Evolutionary conservation across 2,797 vertebrate genomes (phyloP), one percentile per base, ranked within the genome.

Genomic region (Rhinella marina): DNA sequence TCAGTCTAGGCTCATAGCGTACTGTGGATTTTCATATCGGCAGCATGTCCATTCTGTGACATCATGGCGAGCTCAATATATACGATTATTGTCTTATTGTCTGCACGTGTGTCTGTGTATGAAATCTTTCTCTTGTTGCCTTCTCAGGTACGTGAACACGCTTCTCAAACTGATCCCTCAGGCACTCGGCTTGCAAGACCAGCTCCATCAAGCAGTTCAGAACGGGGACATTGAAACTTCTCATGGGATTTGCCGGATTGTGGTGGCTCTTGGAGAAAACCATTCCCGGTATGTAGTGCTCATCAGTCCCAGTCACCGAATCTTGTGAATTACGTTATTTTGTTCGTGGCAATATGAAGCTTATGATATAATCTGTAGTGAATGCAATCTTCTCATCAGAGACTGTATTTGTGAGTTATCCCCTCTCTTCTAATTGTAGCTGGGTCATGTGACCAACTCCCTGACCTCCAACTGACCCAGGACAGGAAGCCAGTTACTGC

Each of bases 171-270:
- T 99, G 91, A 97, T 99, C 89, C 98, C 98, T 0, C 96, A 96
- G 64, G 98, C 99, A 61, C 95, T 99, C 92, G 96, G 97, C 85
- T 96, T 99, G 14, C 98, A 99, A 91, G 98, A 99, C 61, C 98
- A 99, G 92, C 95, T 99, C 86, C 96, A 96, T 90, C 98, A 99
- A 88, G 98, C 98, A 0, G 96, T 99, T 48, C 98, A 99, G 93
- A 99, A 95, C 1, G 98, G 98, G 92, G 98, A 99, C 95, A 99
- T 99, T 96, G 98, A 99, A 93, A 99, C 97, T 0, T 99, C 98
- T 0, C 98, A 99, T 0, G 98, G 98, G 64, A 98, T 99, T 94
- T 99, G 98, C 91, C 96, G 98, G 80, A 98, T 99, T 0, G 96
- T 96, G 0, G 97, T 99, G 90, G 97, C 98, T 56, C 84, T 99